Evolutionary conservation across 2,888 invertebrate species (phyloP).

Genomic region (Callimorpha dominula): DNA sequence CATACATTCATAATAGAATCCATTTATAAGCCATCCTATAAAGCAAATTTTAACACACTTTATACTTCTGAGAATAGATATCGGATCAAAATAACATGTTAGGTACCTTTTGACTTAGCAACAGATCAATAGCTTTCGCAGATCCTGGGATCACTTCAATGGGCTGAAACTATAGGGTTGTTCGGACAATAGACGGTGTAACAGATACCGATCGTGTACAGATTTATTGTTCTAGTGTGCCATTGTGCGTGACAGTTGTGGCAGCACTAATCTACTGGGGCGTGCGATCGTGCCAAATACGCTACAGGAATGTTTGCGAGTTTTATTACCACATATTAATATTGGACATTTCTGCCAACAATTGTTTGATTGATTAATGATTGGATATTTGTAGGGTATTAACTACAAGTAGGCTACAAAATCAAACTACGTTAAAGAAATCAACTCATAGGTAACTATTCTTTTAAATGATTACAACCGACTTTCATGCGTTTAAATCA

Average conservation of each 20-base stretch:
- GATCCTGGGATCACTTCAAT: constrained; percentile 45
- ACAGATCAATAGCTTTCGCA: constrained; percentile 31
- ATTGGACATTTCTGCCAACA: not conserved
- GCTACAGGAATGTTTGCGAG: not conserved
- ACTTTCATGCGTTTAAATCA: too few species aligned
- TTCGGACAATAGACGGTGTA: constrained; percentile 45
- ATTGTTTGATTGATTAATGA: not conserved
- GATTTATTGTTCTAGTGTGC: constrained; percentile 50
- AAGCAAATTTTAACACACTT: not conserved
- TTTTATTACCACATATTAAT: not conserved
- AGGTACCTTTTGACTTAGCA: constrained; percentile 36
- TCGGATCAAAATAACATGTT: constrained; percentile 22
- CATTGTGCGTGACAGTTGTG: constrained; percentile 47
- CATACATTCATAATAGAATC: not conserved
- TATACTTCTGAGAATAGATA: not conserved
- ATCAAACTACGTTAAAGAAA: too few species aligned
- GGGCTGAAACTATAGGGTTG: constrained; percentile 47
- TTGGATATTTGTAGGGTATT: not conserved
- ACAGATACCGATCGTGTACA: constrained; percentile 48
- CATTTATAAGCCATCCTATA: not conserved
- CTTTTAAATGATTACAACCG: too few species aligned
- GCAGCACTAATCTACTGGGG: constrained; percentile 40
- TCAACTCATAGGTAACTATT: too few species aligned
- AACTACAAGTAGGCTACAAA: not conserved
- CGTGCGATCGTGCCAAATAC: constrained; percentile 11